Percentiles rank a stretch among this genome's conserved stretches.
Conservation (phyloP, 2,113 vertebrate genomes). For the Lota lota region DNA sequence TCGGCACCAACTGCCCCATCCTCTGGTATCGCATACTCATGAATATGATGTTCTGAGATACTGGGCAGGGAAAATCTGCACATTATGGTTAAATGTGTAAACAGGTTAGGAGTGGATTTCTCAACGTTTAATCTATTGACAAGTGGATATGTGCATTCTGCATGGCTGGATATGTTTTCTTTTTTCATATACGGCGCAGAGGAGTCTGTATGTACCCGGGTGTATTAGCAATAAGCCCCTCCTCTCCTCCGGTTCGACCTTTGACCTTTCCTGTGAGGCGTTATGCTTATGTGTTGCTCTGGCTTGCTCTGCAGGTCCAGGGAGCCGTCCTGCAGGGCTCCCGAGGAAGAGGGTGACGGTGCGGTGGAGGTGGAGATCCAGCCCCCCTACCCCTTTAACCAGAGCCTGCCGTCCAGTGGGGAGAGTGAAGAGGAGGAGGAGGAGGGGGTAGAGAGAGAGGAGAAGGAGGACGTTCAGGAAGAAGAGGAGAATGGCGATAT, state of each 20-base stretch:
- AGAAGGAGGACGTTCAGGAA: conserved; percentile 72
- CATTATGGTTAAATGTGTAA: no score
- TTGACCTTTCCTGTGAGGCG: no score
- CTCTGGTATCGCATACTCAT: conserved; percentile 60
- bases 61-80: no score
- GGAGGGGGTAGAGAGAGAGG: conserved; percentile 78
- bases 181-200: no score
- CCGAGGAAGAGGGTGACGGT: conserved; percentile 61
- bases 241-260: no score
- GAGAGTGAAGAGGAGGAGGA: conserved; percentile 87
- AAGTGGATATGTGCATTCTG: no score
- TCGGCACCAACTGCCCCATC: conserved; percentile 58
- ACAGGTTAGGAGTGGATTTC: no score
- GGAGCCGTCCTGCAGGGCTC: conserved; percentile 68
- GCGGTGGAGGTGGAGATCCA: conserved; percentile 60
- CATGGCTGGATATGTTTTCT: no score
- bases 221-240: no score
- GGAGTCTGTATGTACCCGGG: no score
- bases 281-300: no score
- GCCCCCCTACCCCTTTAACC: conserved; percentile 66
- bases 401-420: conserved; percentile 80
- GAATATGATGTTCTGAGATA: neutral
- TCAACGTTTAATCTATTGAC: no score
- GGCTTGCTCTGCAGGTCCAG: conserved; percentile 22
- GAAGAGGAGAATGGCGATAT: conserved; percentile 83